Evolutionary conservation across 2,888 invertebrate species (phyloP).

Genomic region (Tinea trinotella): DNA sequence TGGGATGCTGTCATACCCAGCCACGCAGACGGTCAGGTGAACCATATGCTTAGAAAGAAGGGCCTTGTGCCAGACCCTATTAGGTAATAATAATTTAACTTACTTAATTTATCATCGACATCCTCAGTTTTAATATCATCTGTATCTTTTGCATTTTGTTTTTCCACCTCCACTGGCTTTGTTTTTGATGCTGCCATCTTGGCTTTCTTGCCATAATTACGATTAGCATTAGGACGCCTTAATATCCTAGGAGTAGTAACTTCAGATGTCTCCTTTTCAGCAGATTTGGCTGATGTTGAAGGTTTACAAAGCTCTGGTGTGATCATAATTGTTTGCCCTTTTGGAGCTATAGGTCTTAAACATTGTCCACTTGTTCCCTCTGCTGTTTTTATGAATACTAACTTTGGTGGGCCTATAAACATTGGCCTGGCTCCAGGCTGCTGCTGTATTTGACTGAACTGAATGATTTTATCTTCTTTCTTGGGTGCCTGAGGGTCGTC

Average conservation of each 20-base stretch:
- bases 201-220: conserved; percentile 60
- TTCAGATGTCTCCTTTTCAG: conserved; percentile 26
- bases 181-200: too few relatives aligned
- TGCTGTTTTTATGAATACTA: conserved; percentile 64
- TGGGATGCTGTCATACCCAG: too few relatives aligned
- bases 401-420: conserved; percentile 66
- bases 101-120: conserved; percentile 7
- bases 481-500: conserved; percentile 40
- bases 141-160: conserved; percentile 22
- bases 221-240: conserved; percentile 43
- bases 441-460: conserved; percentile 47
- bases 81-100: conserved; percentile 14
- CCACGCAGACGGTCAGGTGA: too few relatives aligned
- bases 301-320: conserved; percentile 33
- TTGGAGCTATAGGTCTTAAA: conserved; percentile 46
- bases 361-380: conserved; percentile 51
- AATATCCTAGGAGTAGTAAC: conserved; percentile 40
- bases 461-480: conserved; percentile 64
- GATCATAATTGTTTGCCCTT: conserved; percentile 61
- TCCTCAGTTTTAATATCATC: background rate
- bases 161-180: conserved; percentile 37
- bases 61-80: too few relatives aligned
- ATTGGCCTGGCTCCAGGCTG: conserved; percentile 46
- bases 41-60: too few relatives aligned
- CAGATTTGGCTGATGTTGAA: background rate